Evolutionary conservation across 2,888 invertebrate species (phyloP), one percentile per base, ranked within the genome.

Genomic region (Sesamia inferens): DNA sequence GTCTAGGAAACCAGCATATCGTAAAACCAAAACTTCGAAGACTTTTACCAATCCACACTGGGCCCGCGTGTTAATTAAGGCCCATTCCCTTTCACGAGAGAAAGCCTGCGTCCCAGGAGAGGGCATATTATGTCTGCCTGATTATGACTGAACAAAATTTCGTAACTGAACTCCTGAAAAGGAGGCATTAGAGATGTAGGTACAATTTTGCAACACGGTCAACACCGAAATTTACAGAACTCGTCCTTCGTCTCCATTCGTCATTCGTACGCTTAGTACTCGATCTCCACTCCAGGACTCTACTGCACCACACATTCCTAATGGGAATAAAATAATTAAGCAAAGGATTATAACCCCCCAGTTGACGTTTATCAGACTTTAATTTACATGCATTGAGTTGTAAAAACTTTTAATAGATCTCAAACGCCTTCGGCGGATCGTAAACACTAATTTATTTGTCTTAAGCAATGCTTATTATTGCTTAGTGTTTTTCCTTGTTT

Each of bases 401-500:
- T 74, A 74, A 85, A 78, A 71, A 59, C 61, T 71, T 74, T 79
- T 71, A 76, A 73, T 77, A 67, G 44, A 67, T 78, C 62, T 84
- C 78, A 72, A 79, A 83, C 76, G 82, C 82, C 83, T 79, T 74
- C 77, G 76, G 71, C 76, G 68, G 63, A 66, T 79, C 79, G 74
- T 85, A 84, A 84, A 85, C 78, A 81, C 61, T 72, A 72, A 78
- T 71, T 73, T 77, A 78, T 83, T 76, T 81, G 58, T 54, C 59
- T 76, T 63, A 74, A 61, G 58, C 42, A 39, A 68, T 57, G 19
- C 59, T 70, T 68, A 75, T 78, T 67, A 57, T 61, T 74, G 39
- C 59, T 67, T 48, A 44, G 54, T n/a, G 10, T 71, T 76, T 51
- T 76, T 78, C 31, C 11, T 61, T 64, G 51, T 48, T 70, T 61